Percentiles rank a stretch among this genome's conserved stretches.
phyloP scores from a whole-genome alignment of 2,797 vertebrate genomes.

The Clarias platycephalus region DNA sequence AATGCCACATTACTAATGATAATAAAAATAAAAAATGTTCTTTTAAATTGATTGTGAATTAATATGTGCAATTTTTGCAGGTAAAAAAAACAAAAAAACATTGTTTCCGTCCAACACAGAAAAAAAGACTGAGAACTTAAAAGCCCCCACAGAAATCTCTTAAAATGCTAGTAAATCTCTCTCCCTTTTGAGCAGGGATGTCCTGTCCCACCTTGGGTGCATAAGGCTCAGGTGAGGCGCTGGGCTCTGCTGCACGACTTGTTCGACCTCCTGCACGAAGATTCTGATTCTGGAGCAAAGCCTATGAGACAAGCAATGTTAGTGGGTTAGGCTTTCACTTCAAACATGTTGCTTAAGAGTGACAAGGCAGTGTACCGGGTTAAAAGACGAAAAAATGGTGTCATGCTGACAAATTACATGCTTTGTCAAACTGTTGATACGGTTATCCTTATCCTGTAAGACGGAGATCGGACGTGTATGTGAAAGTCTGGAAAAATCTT shows the following conservation, averaged over 20 bases:
- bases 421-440: slow-evolving; percentile 3
- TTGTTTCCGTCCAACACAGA: neutral
- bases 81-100: neutral
- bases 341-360: slow-evolving; percentile 3
- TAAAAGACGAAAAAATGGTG: slow-evolving; percentile 14
- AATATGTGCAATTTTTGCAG: neutral
- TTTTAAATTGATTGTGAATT: neutral
- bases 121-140: neutral
- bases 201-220: slow-evolving; percentile 88
- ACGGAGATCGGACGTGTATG: neutral
- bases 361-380: neutral
- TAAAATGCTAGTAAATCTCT: neutral
- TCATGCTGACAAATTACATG: slow-evolving; percentile 22
- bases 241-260: slow-evolving; percentile 86
- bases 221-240: slow-evolving; percentile 82
- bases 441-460: neutral
- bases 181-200: neutral
- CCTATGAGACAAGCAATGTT: slow-evolving; percentile 74
- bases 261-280: slow-evolving; percentile 86
- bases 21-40: neutral
- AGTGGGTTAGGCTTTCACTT: slow-evolving; percentile 61
- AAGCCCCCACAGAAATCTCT: neutral
- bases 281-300: slow-evolving; percentile 76
- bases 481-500: neutral
- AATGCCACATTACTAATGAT: neutral